These are phyloP conservation scores for Eremophila alpestris DNA, from an alignment of 2,797 vertebrate species.

Conservation along the genomic window DNA sequence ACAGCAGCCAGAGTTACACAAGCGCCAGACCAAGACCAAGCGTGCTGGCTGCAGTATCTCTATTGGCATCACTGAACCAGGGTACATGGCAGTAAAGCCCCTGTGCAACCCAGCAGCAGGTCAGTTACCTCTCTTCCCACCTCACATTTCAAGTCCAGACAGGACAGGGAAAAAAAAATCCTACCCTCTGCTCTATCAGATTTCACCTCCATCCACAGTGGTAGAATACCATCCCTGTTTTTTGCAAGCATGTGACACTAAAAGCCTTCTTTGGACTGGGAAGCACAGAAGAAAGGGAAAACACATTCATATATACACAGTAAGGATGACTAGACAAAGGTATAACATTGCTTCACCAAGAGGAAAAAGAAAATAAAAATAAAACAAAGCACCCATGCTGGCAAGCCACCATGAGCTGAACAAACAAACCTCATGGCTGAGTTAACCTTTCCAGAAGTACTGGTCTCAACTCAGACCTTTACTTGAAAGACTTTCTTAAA, in stretches of 20 bases:
- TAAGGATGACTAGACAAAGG: neutral
- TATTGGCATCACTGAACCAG: accelerated
- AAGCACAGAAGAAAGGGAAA: neutral
- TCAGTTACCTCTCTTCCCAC: neutral
- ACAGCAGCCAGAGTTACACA: neutral
- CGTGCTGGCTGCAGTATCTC: accelerated
- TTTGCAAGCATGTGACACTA: neutral
- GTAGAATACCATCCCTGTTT: accelerated
- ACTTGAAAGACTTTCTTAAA: conserved; percentile 33
- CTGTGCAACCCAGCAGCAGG: neutral
- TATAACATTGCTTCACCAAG: neutral
- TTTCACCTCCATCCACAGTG: neutral
- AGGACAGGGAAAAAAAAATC: too few species aligned
- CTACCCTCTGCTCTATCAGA: neutral
- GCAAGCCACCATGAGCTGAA: neutral
- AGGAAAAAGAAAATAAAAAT: neutral
- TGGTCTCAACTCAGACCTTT: neutral
- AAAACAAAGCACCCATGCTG: neutral
- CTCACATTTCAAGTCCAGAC: neutral
- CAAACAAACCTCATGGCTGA: neutral
- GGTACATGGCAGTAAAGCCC: accelerated
- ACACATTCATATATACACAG: accelerated
- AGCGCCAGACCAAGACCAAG: neutral
- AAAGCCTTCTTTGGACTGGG: neutral
- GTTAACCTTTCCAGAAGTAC: conserved; percentile 26